Evolutionary conservation across 2,113 vertebrate genomes (phyloP).

Genomic region (Diphyllodes magnificus): DNA sequence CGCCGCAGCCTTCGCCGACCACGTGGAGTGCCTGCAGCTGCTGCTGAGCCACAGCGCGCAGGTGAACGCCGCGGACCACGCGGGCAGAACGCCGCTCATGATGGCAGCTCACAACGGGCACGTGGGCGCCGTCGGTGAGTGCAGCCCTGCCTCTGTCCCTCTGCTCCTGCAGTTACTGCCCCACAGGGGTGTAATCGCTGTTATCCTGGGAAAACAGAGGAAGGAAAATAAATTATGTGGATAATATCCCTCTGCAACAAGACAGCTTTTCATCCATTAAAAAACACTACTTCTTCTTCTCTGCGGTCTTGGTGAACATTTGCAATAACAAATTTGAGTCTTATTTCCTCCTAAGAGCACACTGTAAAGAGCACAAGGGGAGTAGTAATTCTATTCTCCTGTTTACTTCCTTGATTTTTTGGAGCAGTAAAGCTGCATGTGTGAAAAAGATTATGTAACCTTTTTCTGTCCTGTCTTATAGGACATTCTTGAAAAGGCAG

Average conservation of each 20-base stretch:
- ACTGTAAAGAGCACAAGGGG: neutral
- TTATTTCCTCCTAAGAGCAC: neutral
- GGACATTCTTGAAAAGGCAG: neutral
- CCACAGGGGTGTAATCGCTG: accelerated
- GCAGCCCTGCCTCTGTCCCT: neutral
- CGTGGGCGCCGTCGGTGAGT: conserved; percentile 80
- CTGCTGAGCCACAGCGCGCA: conserved; percentile 85
- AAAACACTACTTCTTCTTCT: neutral
- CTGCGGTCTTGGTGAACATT: neutral
- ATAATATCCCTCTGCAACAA: neutral
- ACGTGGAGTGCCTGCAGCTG: conserved; percentile 88
- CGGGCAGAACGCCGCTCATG: conserved; percentile 86
- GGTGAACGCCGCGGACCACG: conserved; percentile 77
- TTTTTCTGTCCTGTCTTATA: neutral
- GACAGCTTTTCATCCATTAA: neutral
- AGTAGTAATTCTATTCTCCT: neutral
- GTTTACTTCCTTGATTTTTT: neutral
- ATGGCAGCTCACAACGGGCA: conserved; percentile 86
- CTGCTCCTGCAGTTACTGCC: neutral
- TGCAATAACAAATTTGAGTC: neutral
- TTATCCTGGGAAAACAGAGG: neutral
- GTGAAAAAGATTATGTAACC: neutral
- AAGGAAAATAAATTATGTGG: neutral
- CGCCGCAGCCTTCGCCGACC: conserved; percentile 87
- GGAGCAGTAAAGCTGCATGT: neutral